These are phyloP conservation scores for Bombus cullumanus DNA, from an alignment of 1,140 invertebrate genomes.

Conservation along the genomic window DNA sequence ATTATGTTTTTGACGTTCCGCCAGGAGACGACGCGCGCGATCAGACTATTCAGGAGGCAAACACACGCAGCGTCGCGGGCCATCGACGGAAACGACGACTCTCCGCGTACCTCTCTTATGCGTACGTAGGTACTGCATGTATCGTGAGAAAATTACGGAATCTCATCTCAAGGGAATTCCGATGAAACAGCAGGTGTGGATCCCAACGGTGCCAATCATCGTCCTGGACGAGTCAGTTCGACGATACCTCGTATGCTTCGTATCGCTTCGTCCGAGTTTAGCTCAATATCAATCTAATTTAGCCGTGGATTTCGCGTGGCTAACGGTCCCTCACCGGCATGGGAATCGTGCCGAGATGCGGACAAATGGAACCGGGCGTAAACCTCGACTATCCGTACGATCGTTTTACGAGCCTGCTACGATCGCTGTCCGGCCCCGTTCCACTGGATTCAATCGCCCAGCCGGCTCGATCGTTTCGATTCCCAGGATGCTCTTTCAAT, in stretches of 20 bases:
- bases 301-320: constrained; percentile 42
- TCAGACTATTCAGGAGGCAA: neutral
- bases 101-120: neutral
- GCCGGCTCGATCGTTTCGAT: constrained; percentile 13
- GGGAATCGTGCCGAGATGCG: constrained; percentile 65
- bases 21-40: constrained; percentile 26
- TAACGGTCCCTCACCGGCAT: constrained; percentile 56
- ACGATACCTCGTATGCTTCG: constrained; percentile 24
- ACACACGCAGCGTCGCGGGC: constrained; percentile 40
- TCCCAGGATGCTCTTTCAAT: constrained; percentile 12
- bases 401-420: constrained; percentile 51
- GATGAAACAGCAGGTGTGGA: constrained; percentile 62
- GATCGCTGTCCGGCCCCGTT: constrained; percentile 13
- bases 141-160: constrained; percentile 70
- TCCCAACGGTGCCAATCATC: constrained; percentile 59
- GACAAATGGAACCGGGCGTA: constrained; percentile 53
- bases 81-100: constrained; percentile 9
- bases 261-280: constrained; percentile 57
- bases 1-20: constrained; percentile 62
- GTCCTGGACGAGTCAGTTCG: constrained; percentile 16
- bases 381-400: constrained; percentile 45
- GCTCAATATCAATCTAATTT: constrained; percentile 69
- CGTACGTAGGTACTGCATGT: constrained; percentile 4
- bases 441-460: too few species aligned
- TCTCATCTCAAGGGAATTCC: constrained; percentile 63